A percentile compares a stretch with the other conserved stretches of the same genome.
Conservation (phyloP, 2,888 invertebrate species). For the Drosophila siamana region DNA sequence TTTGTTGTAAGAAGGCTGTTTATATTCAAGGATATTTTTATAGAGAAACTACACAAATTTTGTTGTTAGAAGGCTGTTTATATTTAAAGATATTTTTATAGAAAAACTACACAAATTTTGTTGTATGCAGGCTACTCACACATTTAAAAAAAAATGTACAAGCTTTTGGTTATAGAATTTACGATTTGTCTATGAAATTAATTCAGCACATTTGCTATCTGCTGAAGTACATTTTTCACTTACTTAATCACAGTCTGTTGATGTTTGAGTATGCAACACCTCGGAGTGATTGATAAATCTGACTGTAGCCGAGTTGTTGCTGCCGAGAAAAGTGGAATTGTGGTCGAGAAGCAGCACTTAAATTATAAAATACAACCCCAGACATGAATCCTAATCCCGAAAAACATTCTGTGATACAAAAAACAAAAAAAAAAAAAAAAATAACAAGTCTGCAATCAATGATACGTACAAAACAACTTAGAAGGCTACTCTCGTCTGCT, state of each 20-base stretch:
- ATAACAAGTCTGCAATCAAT: conserved; percentile 42
- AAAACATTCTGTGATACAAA: background rate
- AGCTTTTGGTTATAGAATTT: background rate
- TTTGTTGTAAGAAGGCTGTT: no score
- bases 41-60: no score
- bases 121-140: no score
- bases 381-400: conserved; percentile 11
- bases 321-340: conserved; percentile 26
- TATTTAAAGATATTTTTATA: no score
- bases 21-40: no score
- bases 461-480: conserved; percentile 29
- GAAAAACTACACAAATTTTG: no score
- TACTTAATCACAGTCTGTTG: conserved; percentile 1
- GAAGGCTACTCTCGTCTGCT: conserved; percentile 22
- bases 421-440: background rate
- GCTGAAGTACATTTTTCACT: background rate
- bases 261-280: background rate
- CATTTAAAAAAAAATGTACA: no score
- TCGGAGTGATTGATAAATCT: conserved; percentile 28
- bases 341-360: conserved; percentile 46
- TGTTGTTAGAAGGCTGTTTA: no score
- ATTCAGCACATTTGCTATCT: background rate
- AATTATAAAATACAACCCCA: conserved; percentile 39
- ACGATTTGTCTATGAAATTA: background rate
- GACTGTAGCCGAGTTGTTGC: conserved; percentile 14